These are phyloP conservation scores for Eupithecia subumbrata DNA, from an alignment of 2,888 invertebrate species.

Conservation along the genomic window DNA sequence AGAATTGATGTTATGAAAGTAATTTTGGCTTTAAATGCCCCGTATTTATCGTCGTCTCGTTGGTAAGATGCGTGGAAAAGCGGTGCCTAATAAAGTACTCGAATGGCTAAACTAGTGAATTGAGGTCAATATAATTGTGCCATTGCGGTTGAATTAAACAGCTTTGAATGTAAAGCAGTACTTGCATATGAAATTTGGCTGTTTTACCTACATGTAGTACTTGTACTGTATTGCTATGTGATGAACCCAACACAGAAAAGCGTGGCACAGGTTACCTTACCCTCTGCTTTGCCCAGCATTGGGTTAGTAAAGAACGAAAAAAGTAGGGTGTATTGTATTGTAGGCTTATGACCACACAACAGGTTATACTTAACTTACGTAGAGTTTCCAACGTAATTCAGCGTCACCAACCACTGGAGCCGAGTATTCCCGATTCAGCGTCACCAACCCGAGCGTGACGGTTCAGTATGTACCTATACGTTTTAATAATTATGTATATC, in stretches of 20 bases:
- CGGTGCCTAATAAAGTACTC: background rate
- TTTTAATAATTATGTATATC: background rate
- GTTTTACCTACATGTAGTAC: too few relatives aligned
- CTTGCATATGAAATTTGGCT: background rate
- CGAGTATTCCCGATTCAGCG: conserved; percentile 2
- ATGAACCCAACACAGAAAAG: background rate
- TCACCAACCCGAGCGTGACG: too few relatives aligned
- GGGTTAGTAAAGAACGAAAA: too few relatives aligned
- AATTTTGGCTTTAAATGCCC: too few relatives aligned
- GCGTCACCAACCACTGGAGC: background rate
- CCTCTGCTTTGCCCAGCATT: too few relatives aligned
- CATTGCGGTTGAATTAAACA: background rate
- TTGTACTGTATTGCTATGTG: background rate
- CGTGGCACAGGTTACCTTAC: background rate
- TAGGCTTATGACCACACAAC: too few relatives aligned
- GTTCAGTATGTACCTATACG: background rate
- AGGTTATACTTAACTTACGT: too few relatives aligned
- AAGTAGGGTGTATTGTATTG: too few relatives aligned
- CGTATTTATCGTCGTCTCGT: too few relatives aligned
- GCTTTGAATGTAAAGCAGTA: background rate
- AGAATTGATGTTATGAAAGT: background rate
- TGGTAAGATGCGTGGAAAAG: background rate
- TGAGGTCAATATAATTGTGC: conserved; percentile 1
- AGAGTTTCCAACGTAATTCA: background rate
- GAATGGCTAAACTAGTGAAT: background rate